A percentile compares a stretch with the other conserved stretches of the same genome.
phyloP scores from a whole-genome alignment of 2,888 invertebrate genomes.

The Drosophila birchii region DNA sequence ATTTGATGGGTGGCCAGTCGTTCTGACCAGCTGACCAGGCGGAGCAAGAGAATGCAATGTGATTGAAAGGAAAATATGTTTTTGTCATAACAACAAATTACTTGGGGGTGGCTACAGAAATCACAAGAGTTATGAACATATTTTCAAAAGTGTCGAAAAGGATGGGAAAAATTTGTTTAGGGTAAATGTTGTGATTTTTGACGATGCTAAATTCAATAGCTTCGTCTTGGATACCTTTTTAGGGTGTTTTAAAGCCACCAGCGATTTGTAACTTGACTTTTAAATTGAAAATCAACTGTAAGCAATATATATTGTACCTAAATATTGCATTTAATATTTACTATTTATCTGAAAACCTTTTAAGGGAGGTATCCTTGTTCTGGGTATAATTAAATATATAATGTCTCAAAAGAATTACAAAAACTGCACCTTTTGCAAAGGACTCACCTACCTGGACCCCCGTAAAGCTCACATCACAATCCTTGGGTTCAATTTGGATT shows the following conservation, averaged over 20 bases:
- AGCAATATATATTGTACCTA: too few species aligned
- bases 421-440: neutral
- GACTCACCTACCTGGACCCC: conserved; percentile 9
- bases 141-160: neutral
- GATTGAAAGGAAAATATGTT: neutral
- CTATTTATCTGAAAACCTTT: too few species aligned
- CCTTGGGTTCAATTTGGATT: conserved; percentile 16
- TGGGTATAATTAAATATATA: neutral
- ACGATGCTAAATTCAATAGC: neutral
- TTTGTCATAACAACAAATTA: neutral
- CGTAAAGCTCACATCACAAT: conserved; percentile 17
- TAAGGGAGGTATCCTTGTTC: neutral
- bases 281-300: too few species aligned
- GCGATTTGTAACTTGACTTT: too few species aligned
- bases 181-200: neutral
- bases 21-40: neutral
- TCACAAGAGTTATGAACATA: neutral
- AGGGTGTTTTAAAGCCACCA: neutral
- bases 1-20: conserved; percentile 5
- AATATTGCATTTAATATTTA: too few species aligned
- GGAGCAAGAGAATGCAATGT: neutral
- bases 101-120: neutral
- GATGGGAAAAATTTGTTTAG: neutral
- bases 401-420: neutral
- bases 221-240: neutral